Base-by-base conservation (phyloP, 2,797 vertebrate species). In the Rhabdomys pumilio region DNA sequence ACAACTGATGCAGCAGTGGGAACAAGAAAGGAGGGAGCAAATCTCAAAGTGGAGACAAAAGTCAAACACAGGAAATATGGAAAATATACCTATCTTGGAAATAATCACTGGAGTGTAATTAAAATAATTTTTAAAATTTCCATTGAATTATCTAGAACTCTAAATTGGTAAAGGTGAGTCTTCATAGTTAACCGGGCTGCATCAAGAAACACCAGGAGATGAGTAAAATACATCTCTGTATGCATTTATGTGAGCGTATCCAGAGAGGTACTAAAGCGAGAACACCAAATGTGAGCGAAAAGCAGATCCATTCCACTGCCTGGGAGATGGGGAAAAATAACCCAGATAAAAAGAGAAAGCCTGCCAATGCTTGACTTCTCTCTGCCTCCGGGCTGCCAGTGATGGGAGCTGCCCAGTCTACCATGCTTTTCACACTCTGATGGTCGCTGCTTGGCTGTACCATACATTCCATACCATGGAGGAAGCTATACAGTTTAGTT, bases 61-160 rank as follows among this genome's bases (percentile, higher is more conserved):
- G 57, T 29, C 82, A 90, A 77, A 75, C 57, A 38, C 20, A 88
- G 94, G 83, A 94, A 94, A 94, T 72, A 67, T 55, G 63, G 63
- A 72, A 31, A 72, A 59, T 82, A 34, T 0, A 83, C 34, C 72
- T 76, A 38, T 57, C 47, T 44, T 77, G 55, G 57, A 19, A n/a
- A 72, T 92, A 41, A 91, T 92, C 57, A 50, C 61, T 63, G 10
- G 59, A 76, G 41, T 12, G 15, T 79, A 69, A 88, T 47, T 82
- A 86, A 96, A 95, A 41, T 88, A 24, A 15, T 41, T 73, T 73
- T 31, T 19, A 44, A 29, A 53, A 12, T 87, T 93, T 69, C 55
- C 73, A 82, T 75, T 41, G 63, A 29, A 89, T 69, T 92, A 65
- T 26, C 13, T 38, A 84, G 44, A 92, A 73, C 69, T 29, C 73